phyloP scores from a whole-genome alignment of 2,888 invertebrate species.

The Hyposoter dolosus region DNA sequence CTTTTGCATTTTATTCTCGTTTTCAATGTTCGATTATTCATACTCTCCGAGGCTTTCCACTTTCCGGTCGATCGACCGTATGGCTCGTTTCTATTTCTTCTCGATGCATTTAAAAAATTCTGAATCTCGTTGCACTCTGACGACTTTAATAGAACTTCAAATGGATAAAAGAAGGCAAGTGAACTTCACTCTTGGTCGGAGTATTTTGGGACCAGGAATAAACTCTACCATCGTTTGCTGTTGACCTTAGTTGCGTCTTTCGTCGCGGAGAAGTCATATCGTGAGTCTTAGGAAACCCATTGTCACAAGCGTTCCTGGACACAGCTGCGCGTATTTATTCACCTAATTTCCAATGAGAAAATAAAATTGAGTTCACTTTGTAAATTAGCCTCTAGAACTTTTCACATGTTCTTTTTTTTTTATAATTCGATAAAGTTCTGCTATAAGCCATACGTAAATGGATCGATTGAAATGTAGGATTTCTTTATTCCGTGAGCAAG shows the following conservation, averaged over 20 bases:
- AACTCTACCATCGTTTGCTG: not conserved
- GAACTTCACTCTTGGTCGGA: not conserved
- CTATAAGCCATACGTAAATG: not conserved
- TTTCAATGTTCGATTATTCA: not conserved
- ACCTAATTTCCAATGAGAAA: not conserved
- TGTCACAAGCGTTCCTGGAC: not conserved
- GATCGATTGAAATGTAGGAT: not conserved
- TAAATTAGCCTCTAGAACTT: not conserved
- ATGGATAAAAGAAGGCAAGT: not conserved
- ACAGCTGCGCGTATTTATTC: not conserved
- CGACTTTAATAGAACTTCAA: not conserved
- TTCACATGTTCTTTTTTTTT: not conserved
- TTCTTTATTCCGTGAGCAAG: not conserved
- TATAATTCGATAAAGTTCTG: not conserved
- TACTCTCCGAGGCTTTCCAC: not conserved
- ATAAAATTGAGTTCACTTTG: not conserved
- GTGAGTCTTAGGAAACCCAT: not conserved
- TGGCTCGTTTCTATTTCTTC: not conserved
- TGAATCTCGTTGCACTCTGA: not conserved
- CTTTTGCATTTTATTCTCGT: not conserved
- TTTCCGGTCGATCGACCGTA: not conserved
- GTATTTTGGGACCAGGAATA: not conserved
- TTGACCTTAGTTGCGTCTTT: not conserved
- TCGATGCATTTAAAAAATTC: not conserved
- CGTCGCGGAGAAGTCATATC: constrained; percentile 6